phyloP scores from a whole-genome alignment of 2,888 invertebrate genomes.

The Gari tellinella region DNA sequence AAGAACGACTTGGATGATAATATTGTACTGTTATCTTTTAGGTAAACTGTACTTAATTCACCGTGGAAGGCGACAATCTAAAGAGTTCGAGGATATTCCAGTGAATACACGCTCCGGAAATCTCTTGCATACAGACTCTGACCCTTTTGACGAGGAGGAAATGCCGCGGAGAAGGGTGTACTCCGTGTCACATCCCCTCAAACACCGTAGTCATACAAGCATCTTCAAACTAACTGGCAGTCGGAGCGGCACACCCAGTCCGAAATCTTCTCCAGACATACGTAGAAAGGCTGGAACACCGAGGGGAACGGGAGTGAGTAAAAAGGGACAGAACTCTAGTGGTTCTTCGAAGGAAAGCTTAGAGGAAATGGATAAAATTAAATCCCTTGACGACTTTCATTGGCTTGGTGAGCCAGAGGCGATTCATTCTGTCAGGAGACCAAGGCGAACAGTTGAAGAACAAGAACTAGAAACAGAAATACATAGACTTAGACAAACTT shows the following conservation, averaged over 20 bases:
- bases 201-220: conserved; percentile 2
- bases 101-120: conserved; percentile 62
- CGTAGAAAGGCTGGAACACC: conserved; percentile 22
- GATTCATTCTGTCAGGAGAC: conserved; percentile 73
- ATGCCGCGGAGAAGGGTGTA: conserved; percentile 35
- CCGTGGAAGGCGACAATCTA: conserved; percentile 63
- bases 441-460: conserved; percentile 71
- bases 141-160: conserved; percentile 4
- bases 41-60: conserved; percentile 44
- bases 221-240: not conserved
- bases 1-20: too few species aligned
- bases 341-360: conserved; percentile 40
- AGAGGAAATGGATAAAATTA: conserved; percentile 40
- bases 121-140: conserved; percentile 25
- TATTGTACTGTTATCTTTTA: conserved; percentile 29
- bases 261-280: conserved; percentile 45
- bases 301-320: not conserved
- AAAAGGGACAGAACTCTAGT: conserved; percentile 40
- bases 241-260: conserved; percentile 25
- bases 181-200: conserved; percentile 52
- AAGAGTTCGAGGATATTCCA: conserved; percentile 67
- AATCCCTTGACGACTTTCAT: conserved; percentile 64
- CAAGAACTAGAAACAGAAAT: conserved; percentile 68
- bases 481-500: conserved; percentile 36
- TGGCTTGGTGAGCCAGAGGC: conserved; percentile 76